Conservation (phyloP, 2,113 vertebrate species). For the Rhinogobius similis region DNA sequence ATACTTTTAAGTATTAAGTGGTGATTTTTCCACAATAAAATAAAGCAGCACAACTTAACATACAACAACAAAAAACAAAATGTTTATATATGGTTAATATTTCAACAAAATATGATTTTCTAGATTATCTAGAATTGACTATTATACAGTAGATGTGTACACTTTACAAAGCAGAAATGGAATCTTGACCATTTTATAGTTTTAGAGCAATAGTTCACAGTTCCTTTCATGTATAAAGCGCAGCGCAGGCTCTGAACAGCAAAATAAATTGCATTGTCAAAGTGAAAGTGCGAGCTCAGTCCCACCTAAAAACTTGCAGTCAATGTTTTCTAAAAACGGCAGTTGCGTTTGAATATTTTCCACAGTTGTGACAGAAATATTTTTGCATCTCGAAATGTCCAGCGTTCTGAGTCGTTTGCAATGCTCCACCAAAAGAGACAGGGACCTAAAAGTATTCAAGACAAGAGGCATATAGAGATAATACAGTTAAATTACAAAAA, state of each 20-base stretch:
- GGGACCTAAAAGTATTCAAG: constrained; percentile 68
- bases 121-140: too few species aligned
- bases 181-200: too few species aligned
- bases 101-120: neutral
- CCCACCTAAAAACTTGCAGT: constrained; percentile 75
- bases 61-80: too few species aligned
- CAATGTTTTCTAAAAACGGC: constrained; percentile 78
- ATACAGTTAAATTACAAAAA: neutral
- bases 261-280: constrained; percentile 28
- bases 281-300: constrained; percentile 62
- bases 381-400: constrained; percentile 82
- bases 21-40: too few species aligned
- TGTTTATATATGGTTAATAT: neutral
- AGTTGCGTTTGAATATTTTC: constrained; percentile 78
- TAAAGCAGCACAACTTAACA: too few species aligned
- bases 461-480: neutral
- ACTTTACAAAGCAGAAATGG: too few species aligned
- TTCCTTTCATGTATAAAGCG: neutral
- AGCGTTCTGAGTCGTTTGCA: constrained; percentile 79
- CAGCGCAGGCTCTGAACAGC: constrained; percentile 18
- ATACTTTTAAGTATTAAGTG: too few species aligned
- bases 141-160: too few species aligned
- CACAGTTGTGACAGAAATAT: constrained; percentile 68
- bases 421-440: constrained; percentile 72
- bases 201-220: neutral